Percentiles rank a stretch among this genome's conserved stretches.
phyloP scores from a whole-genome alignment of 2,797 vertebrate species.

The Cuniculus paca region DNA sequence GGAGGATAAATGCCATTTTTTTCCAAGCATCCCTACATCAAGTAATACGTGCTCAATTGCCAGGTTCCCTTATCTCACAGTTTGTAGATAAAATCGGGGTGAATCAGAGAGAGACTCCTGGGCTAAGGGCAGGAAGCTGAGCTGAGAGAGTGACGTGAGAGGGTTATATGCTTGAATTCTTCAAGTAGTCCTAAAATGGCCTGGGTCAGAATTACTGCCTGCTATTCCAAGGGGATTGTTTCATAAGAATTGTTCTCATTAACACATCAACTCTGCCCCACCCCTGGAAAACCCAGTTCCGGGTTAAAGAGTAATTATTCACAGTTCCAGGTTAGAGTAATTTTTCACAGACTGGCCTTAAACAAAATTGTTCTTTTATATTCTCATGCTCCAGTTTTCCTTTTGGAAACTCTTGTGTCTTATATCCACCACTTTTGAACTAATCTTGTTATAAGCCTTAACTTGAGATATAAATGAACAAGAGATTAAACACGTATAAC shows the following conservation, averaged over 20 bases:
- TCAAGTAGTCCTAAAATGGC: background rate
- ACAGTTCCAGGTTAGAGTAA: background rate
- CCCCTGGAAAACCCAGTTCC: background rate
- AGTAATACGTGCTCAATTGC: slow-evolving; percentile 87
- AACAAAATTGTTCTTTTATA: background rate
- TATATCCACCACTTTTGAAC: background rate
- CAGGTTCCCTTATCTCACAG: slow-evolving; percentile 81
- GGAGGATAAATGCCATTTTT: slow-evolving; percentile 84
- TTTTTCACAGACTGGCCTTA: background rate
- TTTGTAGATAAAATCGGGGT: slow-evolving; percentile 82
- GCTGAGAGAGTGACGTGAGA: background rate
- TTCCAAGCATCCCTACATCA: slow-evolving; percentile 84
- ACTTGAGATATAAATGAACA: background rate
- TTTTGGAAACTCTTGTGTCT: background rate
- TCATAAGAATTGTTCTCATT: background rate
- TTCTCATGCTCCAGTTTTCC: background rate
- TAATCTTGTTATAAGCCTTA: background rate
- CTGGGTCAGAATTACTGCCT: slow-evolving; percentile 5
- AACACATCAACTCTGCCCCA: background rate
- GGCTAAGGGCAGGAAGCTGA: background rate
- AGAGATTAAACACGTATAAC: background rate
- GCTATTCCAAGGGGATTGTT: background rate
- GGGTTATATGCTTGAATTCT: background rate
- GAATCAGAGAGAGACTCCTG: background rate
- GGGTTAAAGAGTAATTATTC: background rate